Conservation (phyloP, 2,888 invertebrate genomes). For the Strigamia maritima region DNA sequence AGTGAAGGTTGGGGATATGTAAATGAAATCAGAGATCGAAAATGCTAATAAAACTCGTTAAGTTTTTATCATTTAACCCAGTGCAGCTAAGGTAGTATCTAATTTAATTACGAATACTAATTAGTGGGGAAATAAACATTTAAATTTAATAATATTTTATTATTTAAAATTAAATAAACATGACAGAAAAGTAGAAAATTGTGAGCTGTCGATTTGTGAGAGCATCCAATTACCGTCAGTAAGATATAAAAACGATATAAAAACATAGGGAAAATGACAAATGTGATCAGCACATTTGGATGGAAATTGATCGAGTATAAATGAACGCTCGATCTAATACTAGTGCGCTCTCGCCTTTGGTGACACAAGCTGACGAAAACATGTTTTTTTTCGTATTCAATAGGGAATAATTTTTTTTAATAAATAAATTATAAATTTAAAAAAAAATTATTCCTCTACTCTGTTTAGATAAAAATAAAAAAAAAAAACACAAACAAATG, state of each 20-base stretch:
- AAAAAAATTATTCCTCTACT: not conserved
- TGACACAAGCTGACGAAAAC: not conserved
- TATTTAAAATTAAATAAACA: no score
- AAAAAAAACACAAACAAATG: no score
- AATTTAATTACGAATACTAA: not conserved
- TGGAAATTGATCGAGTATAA: conserved; percentile 21
- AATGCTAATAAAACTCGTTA: conserved; percentile 3
- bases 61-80: not conserved
- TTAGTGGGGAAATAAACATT: not conserved
- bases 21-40: conserved; percentile 8
- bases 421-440: not conserved
- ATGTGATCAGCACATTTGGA: not conserved
- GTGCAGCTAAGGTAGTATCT: not conserved
- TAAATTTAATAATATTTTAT: no score
- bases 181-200: not conserved
- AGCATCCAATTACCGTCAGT: not conserved
- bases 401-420: not conserved
- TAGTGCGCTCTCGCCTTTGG: not conserved
- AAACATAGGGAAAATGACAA: not conserved
- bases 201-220: not conserved
- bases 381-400: not conserved
- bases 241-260: not conserved
- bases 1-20: not conserved
- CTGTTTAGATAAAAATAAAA: no score
- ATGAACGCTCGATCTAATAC: not conserved